These are phyloP conservation scores for Donacobius atricapilla DNA, from an alignment of 2,113 vertebrate species.

Conservation along the genomic window DNA sequence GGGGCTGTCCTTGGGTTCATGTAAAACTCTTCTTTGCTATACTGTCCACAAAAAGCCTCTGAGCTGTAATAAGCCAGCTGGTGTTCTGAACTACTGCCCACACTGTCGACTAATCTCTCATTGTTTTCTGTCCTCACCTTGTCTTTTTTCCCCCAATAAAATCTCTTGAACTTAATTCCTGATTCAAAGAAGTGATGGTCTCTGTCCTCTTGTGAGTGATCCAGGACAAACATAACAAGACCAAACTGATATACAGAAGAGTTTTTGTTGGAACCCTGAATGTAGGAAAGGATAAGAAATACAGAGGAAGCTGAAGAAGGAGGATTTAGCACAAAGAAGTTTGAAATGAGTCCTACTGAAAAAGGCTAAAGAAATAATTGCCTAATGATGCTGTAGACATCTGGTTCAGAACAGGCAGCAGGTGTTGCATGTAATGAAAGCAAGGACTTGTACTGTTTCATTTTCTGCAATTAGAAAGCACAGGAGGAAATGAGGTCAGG, in stretches of 20 bases:
- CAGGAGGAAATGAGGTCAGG: slow-evolving; percentile 18
- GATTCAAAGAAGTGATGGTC: neutral
- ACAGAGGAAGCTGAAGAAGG: neutral
- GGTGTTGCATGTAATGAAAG: slow-evolving; percentile 41
- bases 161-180: neutral
- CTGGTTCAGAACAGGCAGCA: slow-evolving; percentile 46
- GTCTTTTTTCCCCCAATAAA: neutral
- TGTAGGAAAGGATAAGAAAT: neutral
- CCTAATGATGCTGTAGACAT: slow-evolving; percentile 37
- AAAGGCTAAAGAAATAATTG: slow-evolving; percentile 14
- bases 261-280: neutral
- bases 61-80: neutral
- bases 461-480: slow-evolving; percentile 22
- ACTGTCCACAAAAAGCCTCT: neutral
- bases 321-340: neutral
- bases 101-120: neutral
- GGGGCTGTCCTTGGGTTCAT: neutral
- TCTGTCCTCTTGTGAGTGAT: neutral
- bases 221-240: neutral
- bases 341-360: slow-evolving; percentile 2
- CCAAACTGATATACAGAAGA: neutral
- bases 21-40: neutral
- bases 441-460: slow-evolving; percentile 15
- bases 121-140: neutral
- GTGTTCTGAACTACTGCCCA: neutral